phyloP scores from a whole-genome alignment of 1,140 invertebrate genomes.

The Drosophila burlai region DNA sequence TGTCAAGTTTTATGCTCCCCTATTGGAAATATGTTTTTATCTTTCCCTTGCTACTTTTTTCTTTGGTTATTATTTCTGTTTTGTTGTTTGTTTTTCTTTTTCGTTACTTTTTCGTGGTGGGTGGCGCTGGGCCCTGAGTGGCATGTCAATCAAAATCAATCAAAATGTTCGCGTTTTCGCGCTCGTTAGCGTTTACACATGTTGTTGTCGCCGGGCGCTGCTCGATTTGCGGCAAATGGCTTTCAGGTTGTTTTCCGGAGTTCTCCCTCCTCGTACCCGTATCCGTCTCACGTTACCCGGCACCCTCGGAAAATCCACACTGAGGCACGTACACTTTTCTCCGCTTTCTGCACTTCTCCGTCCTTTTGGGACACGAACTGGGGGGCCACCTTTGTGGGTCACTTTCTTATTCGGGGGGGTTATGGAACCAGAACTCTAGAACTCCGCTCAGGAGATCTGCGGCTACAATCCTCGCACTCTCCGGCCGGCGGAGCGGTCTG shows the following conservation, averaged over 20 bases:
- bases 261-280: slow-evolving; percentile 7
- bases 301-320: slow-evolving; percentile 37
- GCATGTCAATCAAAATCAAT: slow-evolving; percentile 82
- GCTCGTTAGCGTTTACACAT: slow-evolving; percentile 76
- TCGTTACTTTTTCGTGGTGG: slow-evolving; percentile 29
- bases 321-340: slow-evolving; percentile 35
- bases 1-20: slow-evolving; percentile 5
- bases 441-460: neutral
- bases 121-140: slow-evolving; percentile 64
- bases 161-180: slow-evolving; percentile 61
- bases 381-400: slow-evolving; percentile 3
- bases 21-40: slow-evolving; percentile 9
- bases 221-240: slow-evolving; percentile 58
- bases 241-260: slow-evolving; percentile 49
- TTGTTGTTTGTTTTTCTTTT: slow-evolving; percentile 8
- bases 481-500: slow-evolving; percentile 29
- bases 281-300: slow-evolving; percentile 43
- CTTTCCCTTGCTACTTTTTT: slow-evolving; percentile 4
- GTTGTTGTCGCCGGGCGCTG: slow-evolving; percentile 46
- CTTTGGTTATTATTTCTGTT: slow-evolving; percentile 18
- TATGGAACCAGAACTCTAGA: neutral
- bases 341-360: slow-evolving; percentile 14
- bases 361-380: slow-evolving; percentile 3
- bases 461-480: slow-evolving; percentile 11
- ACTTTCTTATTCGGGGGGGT: slow-evolving; percentile 8